Evolutionary conservation across 2,113 vertebrate species (phyloP).

Genomic region (human): DNA sequence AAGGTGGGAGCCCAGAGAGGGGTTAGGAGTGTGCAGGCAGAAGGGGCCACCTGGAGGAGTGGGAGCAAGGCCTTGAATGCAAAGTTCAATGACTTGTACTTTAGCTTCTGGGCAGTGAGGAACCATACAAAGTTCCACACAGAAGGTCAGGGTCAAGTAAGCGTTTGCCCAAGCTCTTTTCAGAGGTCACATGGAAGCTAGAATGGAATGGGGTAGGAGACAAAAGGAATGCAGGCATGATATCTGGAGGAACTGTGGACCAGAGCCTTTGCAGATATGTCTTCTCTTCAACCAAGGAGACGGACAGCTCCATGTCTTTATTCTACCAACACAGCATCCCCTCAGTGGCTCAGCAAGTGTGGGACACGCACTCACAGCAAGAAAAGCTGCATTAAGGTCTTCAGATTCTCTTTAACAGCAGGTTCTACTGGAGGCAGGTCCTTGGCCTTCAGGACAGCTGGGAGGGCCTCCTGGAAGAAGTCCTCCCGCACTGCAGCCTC

Average conservation of each 20-base stretch:
- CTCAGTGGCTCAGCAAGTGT: no score
- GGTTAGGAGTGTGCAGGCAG: background rate
- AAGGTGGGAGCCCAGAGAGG: background rate
- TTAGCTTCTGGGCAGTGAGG: background rate
- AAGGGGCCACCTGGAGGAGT: background rate
- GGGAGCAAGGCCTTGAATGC: background rate
- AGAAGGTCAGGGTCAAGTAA: background rate
- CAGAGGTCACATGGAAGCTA: background rate
- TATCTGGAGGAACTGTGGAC: background rate
- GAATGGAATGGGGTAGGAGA: background rate
- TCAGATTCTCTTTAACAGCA: conserved; percentile 16
- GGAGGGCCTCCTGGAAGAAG: conserved; percentile 85
- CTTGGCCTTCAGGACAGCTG: conserved; percentile 75
- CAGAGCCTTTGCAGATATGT: background rate
- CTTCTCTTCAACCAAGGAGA: background rate
- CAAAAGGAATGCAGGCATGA: fast-evolving
- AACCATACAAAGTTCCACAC: background rate
- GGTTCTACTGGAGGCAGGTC: conserved; percentile 57
- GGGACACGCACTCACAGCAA: background rate
- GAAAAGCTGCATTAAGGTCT: background rate
- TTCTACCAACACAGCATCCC: background rate
- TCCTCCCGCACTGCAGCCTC: conserved; percentile 81
- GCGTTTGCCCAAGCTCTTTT: background rate
- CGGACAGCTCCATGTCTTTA: background rate
- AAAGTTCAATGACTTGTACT: background rate